These are phyloP conservation scores for Trileptium ribeirensis DNA, from an alignment of 2,888 invertebrate genomes.

Conservation along the genomic window DNA sequence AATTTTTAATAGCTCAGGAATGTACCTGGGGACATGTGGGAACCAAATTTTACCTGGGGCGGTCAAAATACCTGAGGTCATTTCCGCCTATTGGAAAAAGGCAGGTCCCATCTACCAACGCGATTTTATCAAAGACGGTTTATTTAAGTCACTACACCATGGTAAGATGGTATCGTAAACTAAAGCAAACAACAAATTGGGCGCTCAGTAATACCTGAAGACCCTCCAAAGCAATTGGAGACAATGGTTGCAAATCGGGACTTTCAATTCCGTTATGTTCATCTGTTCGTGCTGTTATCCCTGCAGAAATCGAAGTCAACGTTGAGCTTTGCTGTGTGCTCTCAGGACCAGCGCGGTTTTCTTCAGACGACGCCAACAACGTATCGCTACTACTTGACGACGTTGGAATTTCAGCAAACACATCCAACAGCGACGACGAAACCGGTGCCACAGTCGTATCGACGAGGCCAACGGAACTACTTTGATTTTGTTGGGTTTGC, in stretches of 20 bases:
- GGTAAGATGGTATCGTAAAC: background rate
- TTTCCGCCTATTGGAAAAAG: too few species aligned
- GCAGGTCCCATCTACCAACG: too few species aligned
- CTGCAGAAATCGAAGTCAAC: background rate
- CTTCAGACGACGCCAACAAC: background rate
- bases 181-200: background rate
- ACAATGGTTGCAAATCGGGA: constrained; percentile 11
- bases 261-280: background rate
- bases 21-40: too few species aligned
- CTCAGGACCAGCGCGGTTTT: background rate
- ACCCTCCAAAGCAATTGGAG: constrained; percentile 22
- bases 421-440: too few species aligned
- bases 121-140: too few species aligned
- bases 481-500: background rate
- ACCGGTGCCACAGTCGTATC: too few species aligned
- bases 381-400: background rate
- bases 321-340: background rate
- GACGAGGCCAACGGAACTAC: too few species aligned
- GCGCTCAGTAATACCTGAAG: constrained; percentile 4
- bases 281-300: background rate
- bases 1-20: too few species aligned
- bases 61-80: too few species aligned
- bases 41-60: too few species aligned
- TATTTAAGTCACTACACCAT: too few species aligned
- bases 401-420: background rate